A percentile compares a stretch with the other conserved stretches of the same genome.
phyloP scores from a whole-genome alignment of 2,113 vertebrate species.

The Oceanodroma tethys region DNA sequence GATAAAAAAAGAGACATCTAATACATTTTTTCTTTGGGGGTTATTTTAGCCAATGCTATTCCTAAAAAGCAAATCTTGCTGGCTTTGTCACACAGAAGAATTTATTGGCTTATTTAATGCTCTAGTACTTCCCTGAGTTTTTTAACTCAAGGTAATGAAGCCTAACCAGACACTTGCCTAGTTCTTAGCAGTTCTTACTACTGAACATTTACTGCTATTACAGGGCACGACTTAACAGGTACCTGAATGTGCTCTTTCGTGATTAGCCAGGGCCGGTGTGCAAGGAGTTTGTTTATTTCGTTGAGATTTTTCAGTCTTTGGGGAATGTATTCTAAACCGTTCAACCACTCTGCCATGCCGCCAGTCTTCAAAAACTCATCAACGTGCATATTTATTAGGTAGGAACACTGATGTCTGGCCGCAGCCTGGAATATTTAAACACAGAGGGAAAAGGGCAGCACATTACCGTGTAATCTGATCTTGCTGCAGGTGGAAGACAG shows the following conservation, averaged over 20 bases:
- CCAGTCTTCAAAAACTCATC: conserved; percentile 86
- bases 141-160: background rate
- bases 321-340: conserved; percentile 81
- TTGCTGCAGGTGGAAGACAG: background rate
- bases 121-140: background rate
- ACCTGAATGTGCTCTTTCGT: conserved; percentile 88
- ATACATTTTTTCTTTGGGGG: background rate
- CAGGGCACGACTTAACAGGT: background rate
- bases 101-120: background rate
- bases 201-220: background rate
- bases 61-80: background rate
- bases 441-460: background rate
- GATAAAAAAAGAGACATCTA: background rate
- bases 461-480: background rate
- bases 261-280: conserved; percentile 85
- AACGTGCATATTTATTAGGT: conserved; percentile 85
- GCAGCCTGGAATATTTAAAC: conserved; percentile 74
- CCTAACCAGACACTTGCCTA: background rate
- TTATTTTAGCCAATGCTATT: background rate
- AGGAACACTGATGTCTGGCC: conserved; percentile 84
- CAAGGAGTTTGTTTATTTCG: conserved; percentile 86
- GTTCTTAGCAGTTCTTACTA: background rate
- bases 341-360: conserved; percentile 82
- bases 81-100: background rate
- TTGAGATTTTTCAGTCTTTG: conserved; percentile 86